Evolutionary conservation across 2,888 invertebrate species (phyloP).

Genomic region (Nephrotoma guestfalica): DNA sequence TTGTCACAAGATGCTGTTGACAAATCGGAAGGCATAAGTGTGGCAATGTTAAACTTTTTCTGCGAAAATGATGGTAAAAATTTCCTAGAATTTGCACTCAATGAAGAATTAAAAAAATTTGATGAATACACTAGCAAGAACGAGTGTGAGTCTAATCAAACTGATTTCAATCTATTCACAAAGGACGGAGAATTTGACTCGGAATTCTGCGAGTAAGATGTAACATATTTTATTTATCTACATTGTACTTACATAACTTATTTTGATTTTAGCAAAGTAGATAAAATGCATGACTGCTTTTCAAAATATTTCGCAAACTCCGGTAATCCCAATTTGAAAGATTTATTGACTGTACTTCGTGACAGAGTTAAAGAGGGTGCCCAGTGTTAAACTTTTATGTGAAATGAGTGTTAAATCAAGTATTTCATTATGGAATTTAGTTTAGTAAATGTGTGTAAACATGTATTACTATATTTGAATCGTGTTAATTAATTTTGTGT

Average conservation of each 20-base stretch:
- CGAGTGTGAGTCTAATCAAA: not conserved
- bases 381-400: not conserved
- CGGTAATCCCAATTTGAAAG: not conserved
- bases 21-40: not conserved
- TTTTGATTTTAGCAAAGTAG: not conserved
- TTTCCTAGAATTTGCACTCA: not conserved
- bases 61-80: not conserved
- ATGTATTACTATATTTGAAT: too few relatives aligned
- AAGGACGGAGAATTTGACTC: not conserved
- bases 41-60: not conserved
- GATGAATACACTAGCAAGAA: not conserved
- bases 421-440: too few relatives aligned
- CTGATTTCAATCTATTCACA: not conserved
- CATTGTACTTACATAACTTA: not conserved
- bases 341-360: not conserved
- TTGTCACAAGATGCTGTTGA: not conserved
- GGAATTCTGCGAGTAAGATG: not conserved
- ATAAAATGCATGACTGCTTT: not conserved
- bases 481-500: too few relatives aligned
- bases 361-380: not conserved
- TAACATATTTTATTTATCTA: not conserved
- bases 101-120: not conserved
- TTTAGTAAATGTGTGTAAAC: too few relatives aligned
- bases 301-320: not conserved
- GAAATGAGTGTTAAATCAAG: too few relatives aligned